Base-by-base conservation (phyloP, 2,797 vertebrate species). In the Salarias fasciatus region DNA sequence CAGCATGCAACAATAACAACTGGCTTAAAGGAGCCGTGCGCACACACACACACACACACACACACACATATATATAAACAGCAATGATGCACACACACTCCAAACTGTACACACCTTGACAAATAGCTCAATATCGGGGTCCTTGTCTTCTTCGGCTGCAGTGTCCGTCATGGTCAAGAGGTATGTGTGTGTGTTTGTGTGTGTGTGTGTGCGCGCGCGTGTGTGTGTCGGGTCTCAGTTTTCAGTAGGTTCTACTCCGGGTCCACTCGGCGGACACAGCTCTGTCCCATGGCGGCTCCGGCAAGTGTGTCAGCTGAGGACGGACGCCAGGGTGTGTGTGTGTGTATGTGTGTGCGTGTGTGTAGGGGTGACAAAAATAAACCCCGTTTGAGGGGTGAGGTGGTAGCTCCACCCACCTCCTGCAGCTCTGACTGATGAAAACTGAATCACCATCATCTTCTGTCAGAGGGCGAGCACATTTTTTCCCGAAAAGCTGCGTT, bases 111-210 rank as follows among this genome's bases (percentile, higher is more conserved):
- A 68, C 80, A 98, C 97, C 96, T 98, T 98, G 64, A 98, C 96
- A 79, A 98, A 98, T 50, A 98, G 93, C 84, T 98, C 97, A 54
- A 98, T 98, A 87, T 98, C 96, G 57, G 96, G 96, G 80, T 98
- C 95, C 79, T 96, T 95, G 80, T 98, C 95, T 48, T 95, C 94
- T 60, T 91, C 90, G 6, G 95, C 93, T 55, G 89, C 84, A 56
- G 87, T 65, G 77, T 96, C 95, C 67, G 88, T 95, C 95, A 95
- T 96, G 83, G 84, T 93, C 52, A 56, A 48, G 49, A 63, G 53
- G 63, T 45, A 9, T 68, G 49, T 38, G 9, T 57, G 1, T 58
- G 46, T 52, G 0, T 28, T 15, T 36, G 8, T 63, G 40, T 52
- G 11, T 54, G 24, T 43, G 15, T 50, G 11, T 41, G 28, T 53